A percentile compares a stretch with the other conserved stretches of the same genome.
phyloP scores from a whole-genome alignment of 2,113 vertebrate genomes.

The Campylorhamphus procurvoides region DNA sequence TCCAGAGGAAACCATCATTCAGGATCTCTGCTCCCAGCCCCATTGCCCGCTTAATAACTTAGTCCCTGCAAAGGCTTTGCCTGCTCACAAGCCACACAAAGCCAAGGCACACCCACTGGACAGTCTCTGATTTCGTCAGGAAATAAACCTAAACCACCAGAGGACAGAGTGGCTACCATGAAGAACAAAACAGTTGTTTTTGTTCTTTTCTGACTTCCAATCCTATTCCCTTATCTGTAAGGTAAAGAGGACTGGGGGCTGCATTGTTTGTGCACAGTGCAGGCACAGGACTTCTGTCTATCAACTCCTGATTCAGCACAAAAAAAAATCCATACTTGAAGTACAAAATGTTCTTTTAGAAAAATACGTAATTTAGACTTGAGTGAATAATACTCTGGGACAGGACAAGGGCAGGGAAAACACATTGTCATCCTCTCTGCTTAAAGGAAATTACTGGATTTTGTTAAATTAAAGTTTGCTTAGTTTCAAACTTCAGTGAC shows the following conservation, averaged over 20 bases:
- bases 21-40: not conserved
- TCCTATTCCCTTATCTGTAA: not conserved
- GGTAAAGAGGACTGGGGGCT: not conserved
- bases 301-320: not conserved
- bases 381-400: not conserved
- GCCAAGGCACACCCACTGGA: not conserved
- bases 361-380: not conserved
- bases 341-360: not conserved
- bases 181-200: not conserved
- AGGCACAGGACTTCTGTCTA: not conserved
- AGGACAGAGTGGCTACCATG: not conserved
- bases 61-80: not conserved
- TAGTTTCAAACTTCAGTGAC: not conserved
- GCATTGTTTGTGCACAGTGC: not conserved
- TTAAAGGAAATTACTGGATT: not conserved
- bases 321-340: not conserved
- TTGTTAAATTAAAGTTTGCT: not conserved
- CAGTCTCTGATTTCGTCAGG: not conserved
- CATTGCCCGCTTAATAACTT: not conserved
- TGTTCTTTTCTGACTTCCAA: not conserved
- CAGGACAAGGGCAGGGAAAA: not conserved
- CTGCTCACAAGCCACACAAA: not conserved
- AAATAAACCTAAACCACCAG: not conserved
- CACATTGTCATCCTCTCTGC: not conserved
- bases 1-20: not conserved